A percentile compares a stretch with the other conserved stretches of the same genome.
Conservation (phyloP, 2,888 invertebrate species). For the Cerastis leucographa region DNA sequence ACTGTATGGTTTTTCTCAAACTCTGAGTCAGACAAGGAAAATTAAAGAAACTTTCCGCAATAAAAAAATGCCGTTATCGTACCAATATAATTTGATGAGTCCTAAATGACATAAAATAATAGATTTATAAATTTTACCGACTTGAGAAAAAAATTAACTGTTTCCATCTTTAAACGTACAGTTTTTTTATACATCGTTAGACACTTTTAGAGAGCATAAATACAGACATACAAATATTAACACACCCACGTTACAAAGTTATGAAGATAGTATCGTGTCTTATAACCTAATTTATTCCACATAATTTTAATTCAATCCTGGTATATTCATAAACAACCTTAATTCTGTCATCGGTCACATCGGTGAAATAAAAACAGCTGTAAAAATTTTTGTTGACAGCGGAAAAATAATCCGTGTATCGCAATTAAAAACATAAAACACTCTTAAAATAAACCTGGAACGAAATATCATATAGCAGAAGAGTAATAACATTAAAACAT, state of each 20-base stretch:
- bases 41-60: constrained; percentile 17
- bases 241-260: constrained; percentile 76
- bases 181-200: constrained; percentile 66
- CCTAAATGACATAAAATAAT: constrained; percentile 65
- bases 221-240: constrained; percentile 72
- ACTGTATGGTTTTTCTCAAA: neutral
- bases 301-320: constrained; percentile 82
- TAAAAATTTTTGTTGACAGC: constrained; percentile 85
- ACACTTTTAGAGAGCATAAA: constrained; percentile 70
- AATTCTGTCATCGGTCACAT: constrained; percentile 88
- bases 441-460: constrained; percentile 86
- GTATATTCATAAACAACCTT: constrained; percentile 86
- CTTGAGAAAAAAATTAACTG: constrained; percentile 55
- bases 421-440: constrained; percentile 89
- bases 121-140: constrained; percentile 61
- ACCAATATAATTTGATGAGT: constrained; percentile 62
- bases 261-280: constrained; percentile 80
- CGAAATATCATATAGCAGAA: constrained; percentile 85
- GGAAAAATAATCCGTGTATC: constrained; percentile 85
- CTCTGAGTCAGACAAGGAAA: constrained; percentile 5
- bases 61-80: constrained; percentile 63
- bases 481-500: constrained; percentile 89
- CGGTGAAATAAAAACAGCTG: constrained; percentile 85
- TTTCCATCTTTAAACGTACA: constrained; percentile 53
- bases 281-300: constrained; percentile 82